A percentile compares a stretch with the other conserved stretches of the same genome.
phyloP scores from a whole-genome alignment of 2,797 vertebrate species.

The Streptopelia turtur region DNA sequence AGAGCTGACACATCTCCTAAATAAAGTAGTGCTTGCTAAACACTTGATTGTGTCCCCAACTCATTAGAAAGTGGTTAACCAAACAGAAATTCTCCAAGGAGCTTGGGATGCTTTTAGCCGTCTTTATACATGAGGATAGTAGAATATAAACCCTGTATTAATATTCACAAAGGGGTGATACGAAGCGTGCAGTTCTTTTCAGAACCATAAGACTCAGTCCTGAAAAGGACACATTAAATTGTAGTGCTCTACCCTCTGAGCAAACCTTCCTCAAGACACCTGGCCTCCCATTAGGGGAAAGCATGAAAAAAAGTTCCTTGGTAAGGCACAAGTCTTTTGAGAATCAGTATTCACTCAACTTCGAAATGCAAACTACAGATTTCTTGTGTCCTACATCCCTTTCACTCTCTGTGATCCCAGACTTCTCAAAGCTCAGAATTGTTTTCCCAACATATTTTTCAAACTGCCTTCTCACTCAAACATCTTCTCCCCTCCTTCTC shows the following conservation, averaged over 20 bases:
- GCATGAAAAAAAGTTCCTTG: not conserved
- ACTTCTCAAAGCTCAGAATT: not conserved
- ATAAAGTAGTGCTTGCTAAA: not conserved
- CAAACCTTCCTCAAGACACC: not conserved
- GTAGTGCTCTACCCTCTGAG: not conserved
- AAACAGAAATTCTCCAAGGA: not conserved
- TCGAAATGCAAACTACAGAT: not conserved
- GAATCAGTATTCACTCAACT: not conserved
- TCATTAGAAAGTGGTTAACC: not conserved
- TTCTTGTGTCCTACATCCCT: not conserved
- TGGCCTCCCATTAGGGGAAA: not conserved
- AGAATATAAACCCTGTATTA: not conserved
- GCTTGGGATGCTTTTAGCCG: not conserved
- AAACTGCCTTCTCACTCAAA: not conserved
- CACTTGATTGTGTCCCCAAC: not conserved
- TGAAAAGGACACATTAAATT: not conserved
- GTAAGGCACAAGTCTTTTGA: not conserved
- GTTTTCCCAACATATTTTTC: not conserved
- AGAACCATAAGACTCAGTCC: not conserved
- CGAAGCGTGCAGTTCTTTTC: not conserved
- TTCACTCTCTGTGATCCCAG: not conserved
- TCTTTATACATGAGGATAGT: not conserved
- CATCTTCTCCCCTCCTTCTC: not conserved
- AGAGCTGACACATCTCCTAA: not conserved
- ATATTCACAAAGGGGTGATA: not conserved